Evolutionary conservation across 2,113 vertebrate species (phyloP), one percentile per base, ranked within the genome.

Genomic region (Microcebus tavaratra): DNA sequence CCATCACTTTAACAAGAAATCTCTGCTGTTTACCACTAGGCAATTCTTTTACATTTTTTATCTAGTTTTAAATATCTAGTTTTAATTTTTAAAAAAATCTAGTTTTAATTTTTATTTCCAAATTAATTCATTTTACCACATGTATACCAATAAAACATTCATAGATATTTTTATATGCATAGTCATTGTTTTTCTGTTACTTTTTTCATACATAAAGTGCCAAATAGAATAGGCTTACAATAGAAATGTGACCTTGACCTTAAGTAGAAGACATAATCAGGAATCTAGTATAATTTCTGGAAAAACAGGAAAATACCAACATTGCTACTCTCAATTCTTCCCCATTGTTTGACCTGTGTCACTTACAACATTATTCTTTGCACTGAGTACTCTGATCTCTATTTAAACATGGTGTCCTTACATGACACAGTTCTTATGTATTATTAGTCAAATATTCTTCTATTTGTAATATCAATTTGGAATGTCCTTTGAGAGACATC

Each of bases 261-360:
- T 75, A 73, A 8, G 21, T 82, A 68, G 18, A 79, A 86, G 50
- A 87, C 25, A 67, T 15, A 90, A 55, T 80, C 42, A 78, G 53
- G n/a, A 50, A 91, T 63, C 85, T 70, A 89, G 10, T 50, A 20
- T n/a, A 90, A 88, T 93, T 96, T 81, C 36, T 85, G 13, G 21
- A 55, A 91, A 20, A 84, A 88, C 18, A 91, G n/a, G 15, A 92
- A 85, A 75, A 59, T 15, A 5, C 4, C 4, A 42, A 39, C 79
- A 53, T 85, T 53, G 8, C 23, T 13, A 50, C 70, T 96, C 25
- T 80, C 36, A 75, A 15, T 65, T 83, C 8, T 50, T 78, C 25
- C 12, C 5, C 23, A 21, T 82, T 80, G 10, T 80, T 61, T 80
- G 39, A 65, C 34, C 11, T 3, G 34, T 15, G 4, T 45, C 27